Evolutionary conservation across 2,888 invertebrate genomes (phyloP).

Genomic region (Lordiphosa fenestrarum): DNA sequence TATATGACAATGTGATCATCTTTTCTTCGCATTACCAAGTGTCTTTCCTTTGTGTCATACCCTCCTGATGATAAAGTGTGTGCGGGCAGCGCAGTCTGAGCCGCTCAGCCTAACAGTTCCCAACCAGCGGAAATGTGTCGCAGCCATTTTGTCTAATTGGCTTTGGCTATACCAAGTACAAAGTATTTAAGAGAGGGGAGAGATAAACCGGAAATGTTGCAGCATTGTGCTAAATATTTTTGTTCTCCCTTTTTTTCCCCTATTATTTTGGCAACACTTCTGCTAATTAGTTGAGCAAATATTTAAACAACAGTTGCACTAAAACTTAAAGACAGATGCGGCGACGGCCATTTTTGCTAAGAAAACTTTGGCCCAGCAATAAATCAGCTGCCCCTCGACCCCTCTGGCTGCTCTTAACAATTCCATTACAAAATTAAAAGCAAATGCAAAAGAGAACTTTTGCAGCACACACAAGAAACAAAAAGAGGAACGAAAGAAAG

Average conservation of each 20-base stretch:
- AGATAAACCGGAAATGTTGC: conserved; percentile 71
- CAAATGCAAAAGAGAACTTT: conserved; percentile 52
- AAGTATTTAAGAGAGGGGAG: conserved; percentile 8
- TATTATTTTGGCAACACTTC: conserved; percentile 56
- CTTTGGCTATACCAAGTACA: conserved; percentile 44
- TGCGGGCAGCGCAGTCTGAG: conserved; percentile 28
- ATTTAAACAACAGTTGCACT: conserved; percentile 52
- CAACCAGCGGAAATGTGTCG: conserved; percentile 71
- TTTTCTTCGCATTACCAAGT: background rate
- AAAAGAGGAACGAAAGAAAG: conserved; percentile 15
- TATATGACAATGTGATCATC: too few species aligned
- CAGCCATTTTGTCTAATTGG: conserved; percentile 73
- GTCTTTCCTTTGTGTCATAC: conserved; percentile 9
- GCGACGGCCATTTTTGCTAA: conserved; percentile 23
- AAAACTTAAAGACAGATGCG: conserved; percentile 52
- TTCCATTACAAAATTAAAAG: conserved; percentile 71
- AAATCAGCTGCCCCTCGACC: conserved; percentile 45
- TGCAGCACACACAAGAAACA: conserved; percentile 7
- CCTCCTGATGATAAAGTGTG: conserved; percentile 3
- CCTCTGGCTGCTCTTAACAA: conserved; percentile 43
- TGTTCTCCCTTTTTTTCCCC: conserved; percentile 17
- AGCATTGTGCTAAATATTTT: conserved; percentile 41
- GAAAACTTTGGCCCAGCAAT: conserved; percentile 46
- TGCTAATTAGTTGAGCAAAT: conserved; percentile 62
- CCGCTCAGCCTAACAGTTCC: conserved; percentile 23